Conservation (phyloP, 1,140 invertebrate species). For the Lordiphosa mommai region DNA sequence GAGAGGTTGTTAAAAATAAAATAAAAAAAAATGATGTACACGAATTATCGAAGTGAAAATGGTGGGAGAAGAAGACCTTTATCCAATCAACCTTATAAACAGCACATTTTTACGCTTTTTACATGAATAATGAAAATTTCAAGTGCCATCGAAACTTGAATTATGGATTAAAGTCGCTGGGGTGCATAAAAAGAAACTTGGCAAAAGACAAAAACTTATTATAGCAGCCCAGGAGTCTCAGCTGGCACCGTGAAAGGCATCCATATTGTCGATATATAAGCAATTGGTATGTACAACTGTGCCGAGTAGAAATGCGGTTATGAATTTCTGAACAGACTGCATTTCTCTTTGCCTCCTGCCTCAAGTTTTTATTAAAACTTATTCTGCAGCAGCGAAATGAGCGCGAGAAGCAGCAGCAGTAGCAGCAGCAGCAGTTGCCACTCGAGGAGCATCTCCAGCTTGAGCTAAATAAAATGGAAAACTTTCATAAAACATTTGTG, state of each 20-base stretch:
- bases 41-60: slow-evolving; percentile 44
- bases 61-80: not conserved
- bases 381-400: slow-evolving; percentile 45
- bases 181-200: slow-evolving; percentile 29
- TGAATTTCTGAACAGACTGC: slow-evolving; percentile 63
- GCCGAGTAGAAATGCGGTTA: slow-evolving; percentile 63
- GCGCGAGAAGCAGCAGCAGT: slow-evolving; percentile 15
- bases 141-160: slow-evolving; percentile 44
- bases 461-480: slow-evolving; percentile 64
- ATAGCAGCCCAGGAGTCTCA: slow-evolving; percentile 50
- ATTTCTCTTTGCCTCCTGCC: not conserved
- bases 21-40: slow-evolving; percentile 74
- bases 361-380: slow-evolving; percentile 71
- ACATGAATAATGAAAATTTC: slow-evolving; percentile 53
- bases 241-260: slow-evolving; percentile 28
- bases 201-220: slow-evolving; percentile 65
- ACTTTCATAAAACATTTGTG: slow-evolving; percentile 75
- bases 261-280: slow-evolving; percentile 72
- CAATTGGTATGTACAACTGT: slow-evolving; percentile 73
- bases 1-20: slow-evolving; percentile 59
- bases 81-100: slow-evolving; percentile 64
- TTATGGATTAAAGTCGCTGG: slow-evolving; percentile 52
- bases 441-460: no score
- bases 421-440: not conserved
- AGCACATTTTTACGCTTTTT: slow-evolving; percentile 55